Base-by-base conservation (phyloP, 1,140 invertebrate genomes). In the Sarcophaga peregrina region DNA sequence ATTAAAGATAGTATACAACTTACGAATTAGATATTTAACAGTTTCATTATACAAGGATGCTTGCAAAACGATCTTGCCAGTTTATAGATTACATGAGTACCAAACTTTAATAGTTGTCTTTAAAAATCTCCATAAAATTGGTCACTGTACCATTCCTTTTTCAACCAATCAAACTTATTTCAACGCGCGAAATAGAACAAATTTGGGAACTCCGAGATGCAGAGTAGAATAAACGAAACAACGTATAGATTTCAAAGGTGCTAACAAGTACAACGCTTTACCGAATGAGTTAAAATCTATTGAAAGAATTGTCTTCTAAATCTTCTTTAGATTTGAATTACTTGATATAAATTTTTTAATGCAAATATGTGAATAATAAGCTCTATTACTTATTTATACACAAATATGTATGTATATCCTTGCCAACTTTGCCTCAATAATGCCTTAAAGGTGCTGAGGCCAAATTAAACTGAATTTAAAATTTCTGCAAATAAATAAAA, bases 61-160 rank as follows among this genome's bases (percentile, higher is more conserved):
- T 46, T 8, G 11, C 13, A 13, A 15, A 74, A 74, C 5, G 2
- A 45, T 74, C 13, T 45, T 74, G 10, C 37, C 72, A 15, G 15
- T 74, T 45, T 45, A 74, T 74, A 37, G 72, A 46, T 45, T 15
- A 46, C 72, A 46, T 74, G 45, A 45, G 10, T 45, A 74, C 46
- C 72, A 74, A 74, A 10, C 25, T 45, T 15, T 74, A 46, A 13
- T 74, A 5, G 45, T 45, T 46, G 25, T 74, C 46, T 74, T 74
- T 45, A 74, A 74, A 74, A 46, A 46, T 74, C 8, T 74, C n/a
- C 11, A 45, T 15, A 37, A 74, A n/a, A 11, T 74, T 74, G 72
- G 54, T 58, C 54, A 58, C 13, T 58, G 37, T 45, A 74, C 72
- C 25, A 46, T 74, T 3, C 5, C 25, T 46, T 45, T 74, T 45